These are phyloP conservation scores for Euplexia lucipara DNA, from an alignment of 2,888 invertebrate species.

Conservation along the genomic window DNA sequence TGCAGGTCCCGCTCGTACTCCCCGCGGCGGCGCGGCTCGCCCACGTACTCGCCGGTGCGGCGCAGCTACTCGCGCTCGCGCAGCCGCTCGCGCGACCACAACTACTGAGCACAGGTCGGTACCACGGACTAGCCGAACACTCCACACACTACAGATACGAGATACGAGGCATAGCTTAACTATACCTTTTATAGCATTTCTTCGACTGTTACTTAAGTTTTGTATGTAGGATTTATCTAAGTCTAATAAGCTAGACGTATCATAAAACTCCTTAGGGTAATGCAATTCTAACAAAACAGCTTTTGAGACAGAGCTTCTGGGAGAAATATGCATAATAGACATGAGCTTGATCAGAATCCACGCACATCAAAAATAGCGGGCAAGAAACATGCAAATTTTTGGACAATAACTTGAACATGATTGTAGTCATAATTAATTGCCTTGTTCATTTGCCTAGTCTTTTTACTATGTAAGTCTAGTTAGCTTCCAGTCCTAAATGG, in stretches of 20 bases:
- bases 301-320: background rate
- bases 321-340: background rate
- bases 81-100: conserved; percentile 82
- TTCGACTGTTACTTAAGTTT: background rate
- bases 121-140: background rate
- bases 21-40: conserved; percentile 96
- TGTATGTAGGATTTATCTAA: background rate
- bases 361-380: background rate
- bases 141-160: background rate
- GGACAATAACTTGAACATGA: too few species aligned
- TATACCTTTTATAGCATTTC: conserved; percentile 8
- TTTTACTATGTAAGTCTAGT: too few species aligned
- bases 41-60: conserved; percentile 98
- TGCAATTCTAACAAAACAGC: background rate
- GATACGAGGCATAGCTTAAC: background rate
- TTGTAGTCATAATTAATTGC: too few species aligned
- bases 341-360: background rate
- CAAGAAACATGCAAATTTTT: background rate
- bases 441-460: too few species aligned
- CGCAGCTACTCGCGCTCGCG: conserved; percentile 95
- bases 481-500: too few species aligned
- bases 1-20: conserved; percentile 94
- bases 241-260: conserved; percentile 9
- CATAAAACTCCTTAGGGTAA: too few species aligned
- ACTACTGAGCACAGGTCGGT: conserved; percentile 73